Conservation (phyloP, 2,888 invertebrate species). For the Trypoxylon attenuatum region DNA sequence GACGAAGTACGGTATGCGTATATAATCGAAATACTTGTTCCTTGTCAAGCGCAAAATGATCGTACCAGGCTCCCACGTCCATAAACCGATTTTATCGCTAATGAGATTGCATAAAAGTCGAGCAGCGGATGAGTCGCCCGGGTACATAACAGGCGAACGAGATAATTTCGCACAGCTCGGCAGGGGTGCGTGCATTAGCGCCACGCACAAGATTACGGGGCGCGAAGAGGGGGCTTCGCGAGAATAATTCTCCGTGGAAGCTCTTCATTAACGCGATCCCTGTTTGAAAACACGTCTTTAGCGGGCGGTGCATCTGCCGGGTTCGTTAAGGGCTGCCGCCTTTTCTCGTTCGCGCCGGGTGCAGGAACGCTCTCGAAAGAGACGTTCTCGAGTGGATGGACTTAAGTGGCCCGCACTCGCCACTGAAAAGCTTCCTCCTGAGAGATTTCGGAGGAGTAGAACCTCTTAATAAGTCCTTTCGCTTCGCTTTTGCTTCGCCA, state of each 20-base stretch:
- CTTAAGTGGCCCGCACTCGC: constrained; percentile 14
- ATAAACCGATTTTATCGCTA: neutral
- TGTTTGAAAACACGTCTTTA: constrained; percentile 43
- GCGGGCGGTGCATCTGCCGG: constrained; percentile 14
- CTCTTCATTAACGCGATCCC: constrained; percentile 35
- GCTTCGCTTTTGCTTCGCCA: neutral
- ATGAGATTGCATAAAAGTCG: neutral
- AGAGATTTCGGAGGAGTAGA: constrained; percentile 5
- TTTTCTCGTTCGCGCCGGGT: neutral
- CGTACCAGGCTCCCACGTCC: too few relatives aligned
- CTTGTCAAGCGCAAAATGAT: too few relatives aligned
- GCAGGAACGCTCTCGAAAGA: neutral
- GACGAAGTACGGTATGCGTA: too few relatives aligned
- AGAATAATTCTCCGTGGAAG: constrained; percentile 25
- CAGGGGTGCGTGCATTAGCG: too few relatives aligned
- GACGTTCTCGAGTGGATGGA: constrained; percentile 15
- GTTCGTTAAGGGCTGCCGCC: constrained; percentile 4
- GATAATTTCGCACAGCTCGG: too few relatives aligned
- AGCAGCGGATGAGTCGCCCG: neutral
- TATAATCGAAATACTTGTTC: too few relatives aligned
- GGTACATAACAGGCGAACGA: neutral
- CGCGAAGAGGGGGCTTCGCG: neutral
- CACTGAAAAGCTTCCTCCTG: constrained; percentile 3
- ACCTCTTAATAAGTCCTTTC: constrained; percentile 9
- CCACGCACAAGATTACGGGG: constrained; percentile 3